Percentiles rank a stretch among this genome's conserved stretches.
Evolutionary conservation across 2,888 invertebrate species (phyloP).

Genomic region (Calameuta filiformis): DNA sequence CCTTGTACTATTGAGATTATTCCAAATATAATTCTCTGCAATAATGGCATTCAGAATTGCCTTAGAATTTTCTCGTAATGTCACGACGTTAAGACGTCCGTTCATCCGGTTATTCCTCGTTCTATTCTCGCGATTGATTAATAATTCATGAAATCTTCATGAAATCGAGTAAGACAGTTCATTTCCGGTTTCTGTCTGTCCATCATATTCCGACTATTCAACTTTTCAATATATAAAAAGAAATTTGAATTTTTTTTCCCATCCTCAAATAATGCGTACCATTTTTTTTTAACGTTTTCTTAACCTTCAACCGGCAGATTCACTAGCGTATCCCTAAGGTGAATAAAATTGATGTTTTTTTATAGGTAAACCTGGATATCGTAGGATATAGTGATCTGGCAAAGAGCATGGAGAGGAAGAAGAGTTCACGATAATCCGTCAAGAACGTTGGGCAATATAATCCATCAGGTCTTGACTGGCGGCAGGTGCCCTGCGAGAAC

Average conservation of each 20-base stretch:
- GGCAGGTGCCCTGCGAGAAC: conserved; percentile 51
- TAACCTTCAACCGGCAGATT: neutral
- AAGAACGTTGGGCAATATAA: conserved; percentile 57
- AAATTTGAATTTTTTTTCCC: neutral
- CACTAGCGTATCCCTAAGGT: neutral
- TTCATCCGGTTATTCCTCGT: neutral
- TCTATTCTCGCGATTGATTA: neutral
- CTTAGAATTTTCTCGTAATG: conserved; percentile 3
- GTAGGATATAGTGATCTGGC: neutral
- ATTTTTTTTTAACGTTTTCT: neutral
- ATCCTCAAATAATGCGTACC: neutral
- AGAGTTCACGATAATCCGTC: conserved; percentile 59
- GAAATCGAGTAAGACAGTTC: neutral
- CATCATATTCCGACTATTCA: neutral
- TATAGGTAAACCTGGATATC: neutral
- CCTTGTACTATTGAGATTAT: neutral
- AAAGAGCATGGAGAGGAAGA: neutral
- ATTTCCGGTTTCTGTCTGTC: neutral
- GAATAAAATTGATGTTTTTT: neutral
- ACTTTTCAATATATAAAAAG: neutral
- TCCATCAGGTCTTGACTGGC: conserved; percentile 57
- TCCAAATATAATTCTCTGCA: neutral
- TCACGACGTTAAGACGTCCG: neutral
- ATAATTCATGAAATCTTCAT: neutral
- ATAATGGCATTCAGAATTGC: neutral